A percentile compares a stretch with the other conserved stretches of the same genome.
Conservation (phyloP, 2,113 vertebrate species). For the Podarcis raffonei region DNA sequence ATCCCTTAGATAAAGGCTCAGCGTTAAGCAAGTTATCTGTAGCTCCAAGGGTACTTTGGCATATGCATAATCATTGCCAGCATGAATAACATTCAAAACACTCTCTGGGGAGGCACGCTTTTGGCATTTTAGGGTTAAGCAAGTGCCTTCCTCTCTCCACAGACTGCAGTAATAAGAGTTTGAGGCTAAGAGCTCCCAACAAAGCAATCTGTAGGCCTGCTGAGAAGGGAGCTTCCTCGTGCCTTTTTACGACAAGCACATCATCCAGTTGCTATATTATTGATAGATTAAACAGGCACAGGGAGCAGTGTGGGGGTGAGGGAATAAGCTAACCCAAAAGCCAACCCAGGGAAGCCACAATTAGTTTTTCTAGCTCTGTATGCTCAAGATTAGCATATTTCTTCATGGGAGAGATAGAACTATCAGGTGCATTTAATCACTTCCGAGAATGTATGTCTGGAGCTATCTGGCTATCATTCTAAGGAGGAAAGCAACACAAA, state of each 20-base stretch:
- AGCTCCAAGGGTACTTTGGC: constrained; percentile 1
- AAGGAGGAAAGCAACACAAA: background rate
- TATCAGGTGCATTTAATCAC: background rate
- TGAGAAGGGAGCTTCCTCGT: background rate
- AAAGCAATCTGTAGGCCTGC: background rate
- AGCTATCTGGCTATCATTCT: background rate
- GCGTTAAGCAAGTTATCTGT: background rate
- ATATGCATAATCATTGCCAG: background rate
- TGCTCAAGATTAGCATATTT: background rate
- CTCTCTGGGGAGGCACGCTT: background rate
- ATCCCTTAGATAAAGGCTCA: background rate
- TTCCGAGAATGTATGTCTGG: background rate
- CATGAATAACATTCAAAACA: background rate
- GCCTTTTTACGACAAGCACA: background rate
- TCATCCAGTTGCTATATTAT: background rate
- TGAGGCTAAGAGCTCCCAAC: background rate
- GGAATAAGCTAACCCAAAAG: background rate
- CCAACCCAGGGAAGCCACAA: background rate
- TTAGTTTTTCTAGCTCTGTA: background rate
- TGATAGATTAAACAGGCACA: background rate
- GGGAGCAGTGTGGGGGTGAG: background rate
- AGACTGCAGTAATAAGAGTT: background rate
- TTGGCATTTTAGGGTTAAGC: background rate
- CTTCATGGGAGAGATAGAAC: background rate
- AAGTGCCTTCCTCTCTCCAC: background rate